Conservation (phyloP, 1,140 invertebrate genomes). For the Portunus trituberculatus region DNA sequence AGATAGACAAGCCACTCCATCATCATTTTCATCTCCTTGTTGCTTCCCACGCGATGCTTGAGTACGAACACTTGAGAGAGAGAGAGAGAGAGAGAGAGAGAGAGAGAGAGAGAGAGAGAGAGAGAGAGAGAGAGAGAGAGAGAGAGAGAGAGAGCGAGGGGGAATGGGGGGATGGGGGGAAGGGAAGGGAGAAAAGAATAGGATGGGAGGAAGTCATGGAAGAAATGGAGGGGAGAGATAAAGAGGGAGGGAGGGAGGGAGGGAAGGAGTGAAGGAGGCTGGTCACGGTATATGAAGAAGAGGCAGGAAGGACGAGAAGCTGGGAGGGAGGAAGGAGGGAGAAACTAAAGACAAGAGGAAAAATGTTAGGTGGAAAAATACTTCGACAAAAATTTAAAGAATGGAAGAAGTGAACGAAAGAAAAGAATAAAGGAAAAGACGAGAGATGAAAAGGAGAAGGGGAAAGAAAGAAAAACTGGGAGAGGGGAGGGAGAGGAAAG, state of each 20-base stretch:
- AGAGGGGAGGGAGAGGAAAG: too few species aligned
- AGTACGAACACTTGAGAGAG: too few species aligned
- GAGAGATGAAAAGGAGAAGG: too few species aligned
- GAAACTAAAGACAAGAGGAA: not conserved
- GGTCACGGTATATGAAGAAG: too few species aligned
- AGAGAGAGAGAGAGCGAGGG: slow-evolving; percentile 7
- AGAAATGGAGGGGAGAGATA: not conserved
- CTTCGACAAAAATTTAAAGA: too few species aligned
- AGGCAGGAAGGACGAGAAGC: too few species aligned
- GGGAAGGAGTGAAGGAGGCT: not conserved
- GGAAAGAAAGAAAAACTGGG: too few species aligned
- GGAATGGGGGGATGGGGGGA: not conserved
- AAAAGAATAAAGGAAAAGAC: not conserved
- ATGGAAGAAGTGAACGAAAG: not conserved
- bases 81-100: not conserved
- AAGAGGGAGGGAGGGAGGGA: not conserved
- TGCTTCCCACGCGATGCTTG: too few species aligned
- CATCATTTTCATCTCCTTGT: not conserved
- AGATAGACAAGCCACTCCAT: too few species aligned
- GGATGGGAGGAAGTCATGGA: not conserved
- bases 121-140: slow-evolving; percentile 20
- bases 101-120: slow-evolving; percentile 20
- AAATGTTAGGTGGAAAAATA: not conserved
- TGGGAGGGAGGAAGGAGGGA: too few species aligned
- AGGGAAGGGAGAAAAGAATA: not conserved